phyloP scores from a whole-genome alignment of 1,140 invertebrate genomes.

The Coboldia fuscipes region DNA sequence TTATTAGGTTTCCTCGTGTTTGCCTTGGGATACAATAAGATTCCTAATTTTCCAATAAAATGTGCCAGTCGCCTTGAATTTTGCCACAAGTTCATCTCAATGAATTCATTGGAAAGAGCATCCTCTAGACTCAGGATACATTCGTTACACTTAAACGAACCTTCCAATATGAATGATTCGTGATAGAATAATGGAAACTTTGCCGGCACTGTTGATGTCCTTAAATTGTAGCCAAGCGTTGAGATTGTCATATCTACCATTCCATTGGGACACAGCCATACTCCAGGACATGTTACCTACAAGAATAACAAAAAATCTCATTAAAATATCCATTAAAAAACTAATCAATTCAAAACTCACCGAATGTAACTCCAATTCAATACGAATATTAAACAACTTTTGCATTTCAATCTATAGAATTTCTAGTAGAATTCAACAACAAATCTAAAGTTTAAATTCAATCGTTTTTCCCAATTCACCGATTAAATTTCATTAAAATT shows the following conservation, averaged over 20 bases:
- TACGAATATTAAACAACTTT: not conserved
- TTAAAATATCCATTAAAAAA: not conserved
- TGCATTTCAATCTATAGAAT: too few species aligned
- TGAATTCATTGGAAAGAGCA: conserved; percentile 9
- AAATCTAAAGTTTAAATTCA: too few species aligned
- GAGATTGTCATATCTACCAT: conserved; percentile 16
- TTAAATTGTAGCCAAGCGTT: conserved; percentile 17
- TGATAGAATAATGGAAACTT: conserved; percentile 17
- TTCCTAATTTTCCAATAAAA: conserved; percentile 10
- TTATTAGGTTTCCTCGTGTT: too few species aligned
- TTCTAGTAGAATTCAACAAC: too few species aligned
- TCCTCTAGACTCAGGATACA: conserved; percentile 11
- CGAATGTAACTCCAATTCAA: conserved; percentile 1
- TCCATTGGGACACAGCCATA: conserved; percentile 18
- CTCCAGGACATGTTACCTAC: conserved; percentile 17
- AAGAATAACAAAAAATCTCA: conserved; percentile 1
- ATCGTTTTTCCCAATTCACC: too few species aligned
- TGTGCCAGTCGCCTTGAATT: conserved; percentile 15
- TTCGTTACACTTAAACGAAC: conserved; percentile 12
- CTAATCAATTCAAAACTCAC: not conserved
- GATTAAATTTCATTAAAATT: too few species aligned
- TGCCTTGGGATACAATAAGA: conserved; percentile 14
- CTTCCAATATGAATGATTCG: conserved; percentile 17
- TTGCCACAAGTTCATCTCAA: conserved; percentile 18
- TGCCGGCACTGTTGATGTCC: conserved; percentile 17